These are phyloP conservation scores for Brachionus sp. DNA, from an alignment of 1,140 invertebrate genomes.

Conservation along the genomic window DNA sequence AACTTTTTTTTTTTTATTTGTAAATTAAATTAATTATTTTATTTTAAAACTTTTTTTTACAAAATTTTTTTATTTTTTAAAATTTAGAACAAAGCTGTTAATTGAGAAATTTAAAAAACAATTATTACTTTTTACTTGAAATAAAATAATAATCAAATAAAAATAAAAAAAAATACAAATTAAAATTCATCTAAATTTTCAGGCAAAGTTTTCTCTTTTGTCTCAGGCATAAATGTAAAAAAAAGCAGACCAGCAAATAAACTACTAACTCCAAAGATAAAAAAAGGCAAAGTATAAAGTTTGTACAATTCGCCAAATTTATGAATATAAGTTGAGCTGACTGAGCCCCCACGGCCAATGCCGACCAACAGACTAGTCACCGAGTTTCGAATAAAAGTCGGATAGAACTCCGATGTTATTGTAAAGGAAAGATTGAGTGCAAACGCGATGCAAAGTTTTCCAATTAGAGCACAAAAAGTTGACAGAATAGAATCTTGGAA, in stretches of 20 bases:
- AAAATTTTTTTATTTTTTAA: too few species aligned
- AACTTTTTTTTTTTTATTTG: too few species aligned
- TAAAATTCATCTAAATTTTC: constrained; percentile 19
- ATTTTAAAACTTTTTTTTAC: too few species aligned
- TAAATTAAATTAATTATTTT: too few species aligned
- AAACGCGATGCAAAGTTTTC: neutral
- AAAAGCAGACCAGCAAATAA: neutral
- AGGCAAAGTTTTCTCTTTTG: constrained; percentile 1
- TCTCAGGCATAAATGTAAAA: constrained; percentile 7
- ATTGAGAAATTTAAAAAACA: too few species aligned
- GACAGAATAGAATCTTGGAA: neutral
- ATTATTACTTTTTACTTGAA: neutral
- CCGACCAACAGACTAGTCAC: neutral
- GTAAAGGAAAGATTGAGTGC: neutral
- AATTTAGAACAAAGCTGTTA: too few species aligned
- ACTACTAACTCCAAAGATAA: neutral
- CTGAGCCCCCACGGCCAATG: neutral
- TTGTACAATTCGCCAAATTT: constrained; percentile 1
- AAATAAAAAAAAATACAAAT: neutral
- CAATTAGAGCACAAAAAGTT: neutral
- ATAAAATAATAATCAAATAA: neutral
- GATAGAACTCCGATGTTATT: neutral
- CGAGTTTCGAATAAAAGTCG: neutral
- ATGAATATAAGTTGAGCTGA: neutral
- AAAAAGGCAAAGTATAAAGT: neutral